Percentiles rank a stretch among this genome's conserved stretches.
Evolutionary conservation across 2,888 invertebrate genomes (phyloP).

Genomic region (Julus scanicus): DNA sequence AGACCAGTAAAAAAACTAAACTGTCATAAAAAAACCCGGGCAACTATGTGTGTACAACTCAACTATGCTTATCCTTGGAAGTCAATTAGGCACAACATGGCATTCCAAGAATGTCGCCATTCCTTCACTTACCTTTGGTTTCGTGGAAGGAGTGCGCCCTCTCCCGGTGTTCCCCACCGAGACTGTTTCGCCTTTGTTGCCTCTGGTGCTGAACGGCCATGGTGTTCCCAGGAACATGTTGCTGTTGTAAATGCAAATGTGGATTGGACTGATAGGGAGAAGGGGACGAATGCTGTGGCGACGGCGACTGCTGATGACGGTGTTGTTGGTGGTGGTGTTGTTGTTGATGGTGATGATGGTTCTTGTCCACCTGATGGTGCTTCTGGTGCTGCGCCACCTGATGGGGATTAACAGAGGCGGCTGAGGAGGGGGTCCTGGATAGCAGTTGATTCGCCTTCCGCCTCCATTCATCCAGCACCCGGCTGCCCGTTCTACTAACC

Average conservation of each 20-base stretch:
- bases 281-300: not conserved
- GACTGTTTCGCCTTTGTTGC: slow-evolving; percentile 32
- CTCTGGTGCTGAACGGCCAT: slow-evolving; percentile 47
- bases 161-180: slow-evolving; percentile 43
- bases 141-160: slow-evolving; percentile 52
- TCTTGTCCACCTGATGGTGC: slow-evolving; percentile 1
- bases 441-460: slow-evolving; percentile 41
- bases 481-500: slow-evolving; percentile 47
- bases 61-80: not conserved
- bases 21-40: not conserved
- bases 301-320: slow-evolving; percentile 10
- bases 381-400: slow-evolving; percentile 6
- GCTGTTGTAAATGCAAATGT: slow-evolving; percentile 32
- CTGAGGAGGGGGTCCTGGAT: not conserved
- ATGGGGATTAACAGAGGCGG: not conserved
- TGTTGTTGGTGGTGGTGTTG: not conserved
- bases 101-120: not conserved
- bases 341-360: not conserved
- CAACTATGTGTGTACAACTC: not conserved
- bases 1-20: not conserved
- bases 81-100: not conserved
- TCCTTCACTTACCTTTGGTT: not conserved
- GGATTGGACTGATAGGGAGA: slow-evolving; percentile 14
- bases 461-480: slow-evolving; percentile 49
- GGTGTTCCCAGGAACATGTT: not conserved